Base-by-base conservation (phyloP, 2,113 vertebrate genomes). In the Lontra canadensis region DNA sequence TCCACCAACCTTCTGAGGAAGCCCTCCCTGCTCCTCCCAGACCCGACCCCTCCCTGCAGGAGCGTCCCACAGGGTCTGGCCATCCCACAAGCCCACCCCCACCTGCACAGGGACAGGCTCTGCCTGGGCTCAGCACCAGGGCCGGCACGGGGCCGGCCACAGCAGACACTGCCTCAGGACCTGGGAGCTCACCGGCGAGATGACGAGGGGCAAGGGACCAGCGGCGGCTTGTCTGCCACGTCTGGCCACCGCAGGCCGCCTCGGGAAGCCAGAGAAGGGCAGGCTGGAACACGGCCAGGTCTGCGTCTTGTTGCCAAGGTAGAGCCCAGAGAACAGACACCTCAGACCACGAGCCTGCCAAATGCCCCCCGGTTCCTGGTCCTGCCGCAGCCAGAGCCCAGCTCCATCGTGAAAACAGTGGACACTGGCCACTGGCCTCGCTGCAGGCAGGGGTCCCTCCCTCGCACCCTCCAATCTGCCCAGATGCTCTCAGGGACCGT, bases 81-180 rank as follows among this genome's bases (percentile, higher is more conserved):
- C 3, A 3, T 20, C 76, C 67, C 31, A 4, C 20, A 3, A 3
- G 69, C 4, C 71, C 7, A 0, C 23, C 69, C 34, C 42, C 74
- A 11, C 1, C 0, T 1, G 18, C 21, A 3, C 73, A 61, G 52
- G 61, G 73, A 17, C 1, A 0, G 73, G 0, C 79, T 90, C 80
- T 11, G 39, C 47, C 83, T 42, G 55, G n/a, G 78, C 49, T 67
- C 31, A 9, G 55, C 63, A 3, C 25, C 57, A 17, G 52, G 88
- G 11, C n/a, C 52, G 3, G 10, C n/a, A 3, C 0, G 0, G 82
- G 67, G 52, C 31, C 10, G 14, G 87, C 44, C 23, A 4, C 17
- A 9, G 7, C 8, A 6, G 14, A 71, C 13, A 23, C 9, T 0
- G 59, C 52, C 6, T 39, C 23, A 10, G 47, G 65, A 59, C 7